Evolutionary conservation across 2,797 vertebrate species (phyloP).

Genomic region (Peromyscus melanophrys): DNA sequence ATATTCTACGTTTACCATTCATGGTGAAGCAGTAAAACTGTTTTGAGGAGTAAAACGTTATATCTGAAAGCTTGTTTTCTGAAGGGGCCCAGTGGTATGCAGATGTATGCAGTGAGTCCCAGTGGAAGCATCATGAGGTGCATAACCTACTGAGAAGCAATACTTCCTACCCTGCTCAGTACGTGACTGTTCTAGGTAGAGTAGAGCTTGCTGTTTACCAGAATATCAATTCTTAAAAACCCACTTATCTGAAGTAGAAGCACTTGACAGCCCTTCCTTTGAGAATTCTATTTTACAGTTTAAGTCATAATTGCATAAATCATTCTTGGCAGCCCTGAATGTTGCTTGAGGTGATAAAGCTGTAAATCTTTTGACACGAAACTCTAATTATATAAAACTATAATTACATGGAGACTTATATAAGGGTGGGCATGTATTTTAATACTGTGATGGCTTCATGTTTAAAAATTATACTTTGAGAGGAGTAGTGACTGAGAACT

Average conservation of each 20-base stretch:
- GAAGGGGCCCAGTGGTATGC: slow-evolving; percentile 31
- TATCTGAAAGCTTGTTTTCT: slow-evolving; percentile 66
- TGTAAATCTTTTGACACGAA: slow-evolving; percentile 89
- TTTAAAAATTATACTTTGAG: slow-evolving; percentile 25
- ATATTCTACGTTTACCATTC: neutral
- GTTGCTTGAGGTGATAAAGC: slow-evolving; percentile 89
- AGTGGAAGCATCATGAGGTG: neutral
- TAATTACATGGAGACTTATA: slow-evolving; percentile 84
- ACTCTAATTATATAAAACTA: slow-evolving; percentile 85
- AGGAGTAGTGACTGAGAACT: slow-evolving; percentile 28
- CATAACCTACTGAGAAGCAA: neutral
- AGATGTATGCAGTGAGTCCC: slow-evolving; percentile 34
- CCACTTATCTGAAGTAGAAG: slow-evolving; percentile 85
- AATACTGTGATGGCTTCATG: slow-evolving; percentile 65
- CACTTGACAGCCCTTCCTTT: slow-evolving; percentile 88
- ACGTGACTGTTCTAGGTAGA: slow-evolving; percentile 55
- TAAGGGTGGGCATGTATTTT: slow-evolving; percentile 78
- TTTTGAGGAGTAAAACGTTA: slow-evolving; percentile 14
- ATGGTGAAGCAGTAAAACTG: neutral
- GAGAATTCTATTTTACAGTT: slow-evolving; percentile 88
- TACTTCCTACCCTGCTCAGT: slow-evolving; percentile 54
- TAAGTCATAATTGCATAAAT: slow-evolving; percentile 91
- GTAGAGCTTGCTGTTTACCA: slow-evolving; percentile 83
- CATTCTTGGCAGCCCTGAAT: slow-evolving; percentile 90
- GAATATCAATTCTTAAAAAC: slow-evolving; percentile 84